Conservation (phyloP, 35 echinoderm and acorn worm genomes). For the Holothuria glaberrima region DNA sequence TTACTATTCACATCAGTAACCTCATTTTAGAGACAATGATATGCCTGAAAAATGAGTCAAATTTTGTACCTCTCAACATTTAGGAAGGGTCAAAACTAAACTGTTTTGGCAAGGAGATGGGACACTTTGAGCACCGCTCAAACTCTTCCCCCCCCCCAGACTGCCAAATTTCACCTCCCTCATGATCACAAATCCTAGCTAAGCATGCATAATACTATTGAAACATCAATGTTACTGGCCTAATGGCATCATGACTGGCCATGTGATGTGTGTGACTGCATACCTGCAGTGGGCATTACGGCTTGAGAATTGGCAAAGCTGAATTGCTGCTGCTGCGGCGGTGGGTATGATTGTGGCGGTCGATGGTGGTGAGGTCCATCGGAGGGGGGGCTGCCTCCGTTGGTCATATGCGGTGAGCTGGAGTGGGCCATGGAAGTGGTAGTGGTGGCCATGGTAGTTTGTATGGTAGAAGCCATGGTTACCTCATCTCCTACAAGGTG, state of each 20-base stretch:
- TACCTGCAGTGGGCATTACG: constrained; percentile 58
- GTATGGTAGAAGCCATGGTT: constrained; percentile 36
- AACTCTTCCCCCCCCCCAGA: no score
- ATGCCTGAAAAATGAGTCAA: no score
- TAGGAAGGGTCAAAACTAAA: no score
- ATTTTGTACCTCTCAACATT: no score
- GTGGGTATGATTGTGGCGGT: neutral
- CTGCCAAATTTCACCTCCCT: no score
- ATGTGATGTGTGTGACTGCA: constrained; percentile 49
- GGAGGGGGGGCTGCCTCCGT: constrained; percentile 48
- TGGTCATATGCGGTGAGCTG: constrained; percentile 16
- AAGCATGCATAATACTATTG: no score
- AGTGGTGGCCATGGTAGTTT: constrained; percentile 48
- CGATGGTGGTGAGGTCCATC: neutral
- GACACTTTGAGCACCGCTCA: no score
- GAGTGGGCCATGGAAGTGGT: constrained; percentile 46
- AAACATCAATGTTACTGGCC: no score
- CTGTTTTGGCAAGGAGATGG: no score
- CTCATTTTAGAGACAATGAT: no score
- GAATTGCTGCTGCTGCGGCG: constrained; percentile 36
- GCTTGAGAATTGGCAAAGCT: constrained; percentile 55
- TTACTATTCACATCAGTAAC: no score
- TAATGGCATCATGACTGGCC: neutral
- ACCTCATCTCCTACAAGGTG: constrained; percentile 55
- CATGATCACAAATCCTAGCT: no score